Percentiles rank a stretch among this genome's conserved stretches.
These are phyloP conservation scores for Pomatostomus ruficeps DNA, from an alignment of 2,113 vertebrate genomes.

Conservation along the genomic window DNA sequence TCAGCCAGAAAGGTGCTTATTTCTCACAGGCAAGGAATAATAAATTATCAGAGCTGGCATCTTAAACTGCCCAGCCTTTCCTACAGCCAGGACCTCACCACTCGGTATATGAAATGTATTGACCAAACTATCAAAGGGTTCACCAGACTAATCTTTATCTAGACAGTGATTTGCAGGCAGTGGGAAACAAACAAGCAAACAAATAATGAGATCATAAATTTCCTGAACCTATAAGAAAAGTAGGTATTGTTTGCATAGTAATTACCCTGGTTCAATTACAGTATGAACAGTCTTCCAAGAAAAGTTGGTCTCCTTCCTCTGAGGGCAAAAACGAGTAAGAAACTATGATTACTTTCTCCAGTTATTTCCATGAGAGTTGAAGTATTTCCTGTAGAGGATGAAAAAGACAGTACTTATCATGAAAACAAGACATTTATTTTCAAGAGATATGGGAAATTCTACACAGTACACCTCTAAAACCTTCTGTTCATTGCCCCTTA, in stretches of 20 bases:
- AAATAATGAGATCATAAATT: background rate
- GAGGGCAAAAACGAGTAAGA: background rate
- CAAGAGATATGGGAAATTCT: background rate
- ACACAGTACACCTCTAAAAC: background rate
- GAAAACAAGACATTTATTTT: conserved; percentile 7
- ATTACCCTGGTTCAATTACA: conserved; percentile 8
- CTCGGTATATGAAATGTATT: background rate
- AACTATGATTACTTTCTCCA: background rate
- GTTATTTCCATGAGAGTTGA: background rate
- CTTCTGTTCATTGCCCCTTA: background rate
- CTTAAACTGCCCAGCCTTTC: background rate
- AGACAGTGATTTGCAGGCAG: background rate
- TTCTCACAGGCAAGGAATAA: background rate
- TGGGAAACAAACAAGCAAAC: background rate
- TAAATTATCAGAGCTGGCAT: background rate
- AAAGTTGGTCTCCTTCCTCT: background rate
- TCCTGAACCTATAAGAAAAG: background rate
- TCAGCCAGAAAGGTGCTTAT: background rate
- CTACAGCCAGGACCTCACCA: background rate
- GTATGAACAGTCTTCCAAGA: background rate
- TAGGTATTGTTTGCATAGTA: background rate
- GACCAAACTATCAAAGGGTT: background rate
- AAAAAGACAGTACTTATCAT: background rate
- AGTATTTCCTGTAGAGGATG: background rate
- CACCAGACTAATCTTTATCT: background rate